phyloP scores from a whole-genome alignment of 2,113 vertebrate genomes.

The Gobius niger region DNA sequence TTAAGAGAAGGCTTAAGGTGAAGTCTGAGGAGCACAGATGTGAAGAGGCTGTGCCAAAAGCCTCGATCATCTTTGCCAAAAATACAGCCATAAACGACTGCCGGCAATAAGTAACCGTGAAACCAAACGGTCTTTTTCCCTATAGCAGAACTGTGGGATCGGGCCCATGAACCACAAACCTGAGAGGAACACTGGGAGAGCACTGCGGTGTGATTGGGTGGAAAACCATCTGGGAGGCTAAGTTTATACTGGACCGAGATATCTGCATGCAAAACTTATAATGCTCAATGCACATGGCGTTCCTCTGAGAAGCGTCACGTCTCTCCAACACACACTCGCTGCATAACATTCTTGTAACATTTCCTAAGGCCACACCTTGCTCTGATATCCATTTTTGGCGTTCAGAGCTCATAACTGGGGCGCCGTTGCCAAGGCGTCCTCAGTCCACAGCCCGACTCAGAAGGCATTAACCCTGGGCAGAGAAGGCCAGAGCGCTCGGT shows the following conservation, averaged over 20 bases:
- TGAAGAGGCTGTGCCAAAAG: constrained; percentile 50
- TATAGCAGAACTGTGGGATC: constrained; percentile 55
- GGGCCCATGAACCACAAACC: constrained; percentile 47
- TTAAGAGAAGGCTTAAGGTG: constrained; percentile 28
- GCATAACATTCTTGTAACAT: constrained; percentile 35
- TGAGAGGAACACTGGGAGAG: constrained; percentile 43
- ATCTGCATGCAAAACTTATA: constrained; percentile 36
- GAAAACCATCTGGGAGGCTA: constrained; percentile 46
- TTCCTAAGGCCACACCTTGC: constrained; percentile 37
- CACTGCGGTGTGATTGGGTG: constrained; percentile 48
- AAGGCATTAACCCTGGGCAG: constrained; percentile 29
- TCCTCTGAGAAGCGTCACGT: constrained; percentile 13
- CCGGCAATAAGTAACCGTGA: constrained; percentile 68
- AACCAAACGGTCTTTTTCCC: constrained; percentile 68
- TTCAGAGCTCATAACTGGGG: constrained; percentile 47
- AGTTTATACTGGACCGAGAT: constrained; percentile 52
- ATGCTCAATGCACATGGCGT: constrained; percentile 19
- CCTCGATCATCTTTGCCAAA: constrained; percentile 47
- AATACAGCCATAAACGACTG: constrained; percentile 61
- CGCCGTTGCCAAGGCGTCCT: constrained; percentile 46
- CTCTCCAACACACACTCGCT: constrained; percentile 33
- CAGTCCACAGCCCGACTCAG: constrained; percentile 29
- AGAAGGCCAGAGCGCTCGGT: constrained; percentile 26
- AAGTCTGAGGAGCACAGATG: constrained; percentile 60
- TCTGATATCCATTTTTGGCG: constrained; percentile 44